Conservation (phyloP, 2,113 vertebrate species). For the Myiopsitta monachus region DNA sequence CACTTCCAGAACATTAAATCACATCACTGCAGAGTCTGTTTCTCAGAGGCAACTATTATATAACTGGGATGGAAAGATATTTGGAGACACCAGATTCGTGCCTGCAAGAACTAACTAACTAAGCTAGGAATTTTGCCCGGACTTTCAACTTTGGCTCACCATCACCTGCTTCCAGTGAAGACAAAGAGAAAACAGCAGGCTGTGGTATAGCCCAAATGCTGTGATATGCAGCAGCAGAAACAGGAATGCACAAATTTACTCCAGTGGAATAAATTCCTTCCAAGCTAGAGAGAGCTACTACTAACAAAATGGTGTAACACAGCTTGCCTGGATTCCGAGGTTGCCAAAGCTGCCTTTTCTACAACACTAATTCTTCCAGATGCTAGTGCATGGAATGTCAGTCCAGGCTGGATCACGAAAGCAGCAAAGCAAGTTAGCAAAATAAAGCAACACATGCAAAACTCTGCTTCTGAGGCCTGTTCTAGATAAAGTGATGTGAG, state of each 20-base stretch:
- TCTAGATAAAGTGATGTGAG: background rate
- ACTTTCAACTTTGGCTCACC: background rate
- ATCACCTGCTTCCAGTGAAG: background rate
- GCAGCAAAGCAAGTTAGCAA: background rate
- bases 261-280: background rate
- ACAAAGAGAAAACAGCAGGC: background rate
- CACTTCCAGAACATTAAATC: slow-evolving; percentile 7
- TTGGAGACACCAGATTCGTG: background rate
- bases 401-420: background rate
- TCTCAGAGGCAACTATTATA: background rate
- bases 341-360: background rate
- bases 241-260: slow-evolving; percentile 21
- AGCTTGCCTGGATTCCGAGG: background rate
- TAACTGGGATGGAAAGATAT: background rate
- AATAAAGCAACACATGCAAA: background rate
- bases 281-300: background rate
- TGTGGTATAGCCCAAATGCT: background rate
- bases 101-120: background rate
- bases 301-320: background rate
- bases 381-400: background rate
- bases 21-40: background rate
- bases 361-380: background rate
- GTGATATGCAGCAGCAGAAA: background rate
- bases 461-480: background rate
- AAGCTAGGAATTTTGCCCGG: slow-evolving; percentile 41